Base-by-base conservation (phyloP, 1,140 invertebrate species). In the Ptiloglossa arizonensis region DNA sequence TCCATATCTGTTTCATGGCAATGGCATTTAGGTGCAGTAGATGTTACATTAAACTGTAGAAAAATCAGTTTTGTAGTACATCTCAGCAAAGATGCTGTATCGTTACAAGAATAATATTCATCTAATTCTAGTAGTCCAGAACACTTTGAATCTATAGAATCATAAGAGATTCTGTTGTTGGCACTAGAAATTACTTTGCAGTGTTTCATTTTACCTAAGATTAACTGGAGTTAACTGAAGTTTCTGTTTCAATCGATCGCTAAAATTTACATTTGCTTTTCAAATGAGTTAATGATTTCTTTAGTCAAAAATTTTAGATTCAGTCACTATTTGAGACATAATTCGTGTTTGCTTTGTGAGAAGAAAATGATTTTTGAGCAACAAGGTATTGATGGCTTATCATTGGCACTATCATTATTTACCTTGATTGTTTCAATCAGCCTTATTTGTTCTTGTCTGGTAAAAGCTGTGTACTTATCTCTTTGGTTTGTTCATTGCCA, bases 121-220 rank as follows among this genome's bases (percentile, higher is more conserved):
- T 38, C 29, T n/a, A 35, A 9, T n/a, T 69, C n/a, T 48, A 68
- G 41, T n/a, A n/a, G 29, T 38, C n/a, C 27, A 24, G 22, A 24
- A 32, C 64, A 60, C 27, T 29, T 13, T n/a, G 29, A 11, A 22
- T 38, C 22, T 15, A 24, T 15, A n/a, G 32, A 64, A 35, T 46
- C 29, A n/a, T 27, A n/a, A 46, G 35, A 50, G 44, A 60, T 70
- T 44, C 67, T 73, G 66, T 41, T 44, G 64, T 79, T 83, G 82
- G 75, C 80, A 83, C 80, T 83, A 64, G 13, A 52, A 81, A 46
- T 29, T 75, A 72, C 24, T 15, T 46, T 27, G n/a, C 29, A 46
- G 15, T 41, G 35, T 63, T 24, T 24, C 19, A 5, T 41, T 38
- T 59, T 8, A 13, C 32, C 54, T 41, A 41, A 41, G 41, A 41